Evolutionary conservation across 2,888 invertebrate genomes (phyloP), one percentile per base, ranked within the genome.

Genomic region (Aricia artaxerxes): DNA sequence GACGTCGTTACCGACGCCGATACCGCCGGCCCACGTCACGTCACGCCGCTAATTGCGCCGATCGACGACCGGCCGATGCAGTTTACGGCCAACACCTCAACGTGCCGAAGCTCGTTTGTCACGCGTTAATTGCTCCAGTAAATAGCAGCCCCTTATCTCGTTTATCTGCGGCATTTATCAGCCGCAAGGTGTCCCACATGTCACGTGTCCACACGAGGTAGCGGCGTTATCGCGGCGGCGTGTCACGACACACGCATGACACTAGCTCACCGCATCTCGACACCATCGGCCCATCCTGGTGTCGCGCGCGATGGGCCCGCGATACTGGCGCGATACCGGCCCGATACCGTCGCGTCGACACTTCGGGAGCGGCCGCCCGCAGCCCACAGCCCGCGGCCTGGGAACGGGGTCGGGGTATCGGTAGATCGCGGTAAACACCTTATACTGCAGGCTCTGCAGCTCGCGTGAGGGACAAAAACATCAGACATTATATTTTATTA

Each of bases 1-100:
- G 79, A 16, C 40, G 60, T 60, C 78, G 49, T 78, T 78, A 69
- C 69, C 69, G 35, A 31, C 64, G 24, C 31, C 64, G 64, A 64
- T 31, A 31, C 64, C 64, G 64, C 31, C 64, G 64, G 64, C 69
- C 69, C 69, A 35, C 69, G 69, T 69, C 69, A 2, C 69, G 69
- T 69, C 69, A 69, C 69, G 69, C 13, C 35, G 16, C 69, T 69
- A 69, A 69, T 69, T 69, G 5, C 35, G 69, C 69, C 38, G 69
- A 69, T 69, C 5, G 35, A 69, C 35, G 69, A 35, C 69, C 35
- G 13, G 1, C 69, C 35, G 5, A 69, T 69, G 38, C 9, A 4
- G 69, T 38, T 38, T 69, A 69, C 35, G 35, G 64, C 31, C 11
- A 64, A 11, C 61, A 64, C 64, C 64, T 64, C 1, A 64, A 11